Percentiles rank a stretch among this genome's conserved stretches.
Conservation (phyloP, 2,888 invertebrate genomes). For the Mythimna impura region DNA sequence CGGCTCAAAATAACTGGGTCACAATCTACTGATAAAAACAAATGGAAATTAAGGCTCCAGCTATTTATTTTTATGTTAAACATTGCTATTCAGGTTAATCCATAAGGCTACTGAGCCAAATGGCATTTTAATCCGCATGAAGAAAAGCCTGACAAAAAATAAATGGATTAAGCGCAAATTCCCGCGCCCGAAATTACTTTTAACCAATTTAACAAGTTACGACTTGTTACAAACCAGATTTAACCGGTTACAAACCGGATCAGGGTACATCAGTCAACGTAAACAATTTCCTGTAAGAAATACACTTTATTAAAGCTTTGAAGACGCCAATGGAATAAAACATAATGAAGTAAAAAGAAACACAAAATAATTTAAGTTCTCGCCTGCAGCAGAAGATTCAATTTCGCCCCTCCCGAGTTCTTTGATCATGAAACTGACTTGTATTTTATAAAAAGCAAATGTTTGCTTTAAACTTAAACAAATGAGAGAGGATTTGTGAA, state of each 20-base stretch:
- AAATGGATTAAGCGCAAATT: constrained; percentile 41
- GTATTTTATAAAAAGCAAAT: constrained; percentile 57
- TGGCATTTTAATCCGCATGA: constrained; percentile 70
- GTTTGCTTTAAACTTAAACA: constrained; percentile 27
- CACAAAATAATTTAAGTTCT: constrained; percentile 64
- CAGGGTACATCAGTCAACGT: constrained; percentile 56
- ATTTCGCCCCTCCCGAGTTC: constrained; percentile 66
- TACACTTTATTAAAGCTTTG: constrained; percentile 67
- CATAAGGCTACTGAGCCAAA: constrained; percentile 60
- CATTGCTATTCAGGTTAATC: constrained; percentile 70
- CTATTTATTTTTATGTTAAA: constrained; percentile 64
- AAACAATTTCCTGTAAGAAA: constrained; percentile 69
- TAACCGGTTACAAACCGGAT: constrained; percentile 54
- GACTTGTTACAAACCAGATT: constrained; percentile 49
- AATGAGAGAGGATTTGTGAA: neutral
- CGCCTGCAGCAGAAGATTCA: constrained; percentile 63
- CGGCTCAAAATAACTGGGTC: constrained; percentile 52
- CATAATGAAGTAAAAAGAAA: constrained; percentile 76
- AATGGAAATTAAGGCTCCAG: constrained; percentile 45
- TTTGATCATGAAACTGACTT: constrained; percentile 77
- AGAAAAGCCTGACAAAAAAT: constrained; percentile 54
- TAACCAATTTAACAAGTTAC: constrained; percentile 48
- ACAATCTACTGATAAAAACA: constrained; percentile 60
- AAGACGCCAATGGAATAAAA: constrained; percentile 75
- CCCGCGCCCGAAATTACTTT: constrained; percentile 38